Evolutionary conservation across 2,113 vertebrate genomes (phyloP), one percentile per base, ranked within the genome.

Genomic region (Tragelaphus strepsiceros): DNA sequence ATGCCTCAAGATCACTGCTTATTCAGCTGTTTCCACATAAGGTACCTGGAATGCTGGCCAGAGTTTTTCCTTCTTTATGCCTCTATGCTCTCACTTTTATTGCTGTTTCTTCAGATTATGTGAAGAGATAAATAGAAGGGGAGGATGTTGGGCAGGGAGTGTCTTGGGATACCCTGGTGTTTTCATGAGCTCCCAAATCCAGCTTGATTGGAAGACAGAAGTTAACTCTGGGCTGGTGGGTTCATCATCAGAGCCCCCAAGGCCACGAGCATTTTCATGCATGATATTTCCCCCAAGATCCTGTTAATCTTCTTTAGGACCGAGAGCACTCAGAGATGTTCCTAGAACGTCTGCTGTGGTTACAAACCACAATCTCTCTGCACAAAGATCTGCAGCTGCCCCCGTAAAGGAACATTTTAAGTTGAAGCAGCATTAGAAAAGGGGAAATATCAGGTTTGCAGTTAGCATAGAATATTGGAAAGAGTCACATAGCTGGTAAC

Each of bases 1-100:
- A 93, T 64, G 28, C 61, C 78, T 95, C 80, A 28, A 46, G 83
- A 51, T 88, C 64, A 15, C 77, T 88, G n/a, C 49, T 93, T 93
- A 62, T 17, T 43, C 96, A 97, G 87, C 71, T 97, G 49, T 97
- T 93, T 96, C 81, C 81, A 96, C 16, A 58, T 26, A 87, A 30
- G 53, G 11, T 51, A 84, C 15, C 56, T 86, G 35, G 43, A 95
- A 81, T 6, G 11, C 49, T 15, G 26, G 39, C 74, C 92, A 62
- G 95, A 67, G 19, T 24, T 35, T 82, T 71, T 56, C 28, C 46
- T 81, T 92, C 7, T 96, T 54, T 56, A 30, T 96, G 11, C 6
- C 19, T 39, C 71, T 90, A 16, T 82, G 19, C 64, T 96, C 49
- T 87, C 7, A 46, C 54, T 92, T 96, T 88, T 54, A 56, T 43